Evolutionary conservation across 2,888 invertebrate genomes (phyloP).

Genomic region (Drosophila sordidapex): DNA sequence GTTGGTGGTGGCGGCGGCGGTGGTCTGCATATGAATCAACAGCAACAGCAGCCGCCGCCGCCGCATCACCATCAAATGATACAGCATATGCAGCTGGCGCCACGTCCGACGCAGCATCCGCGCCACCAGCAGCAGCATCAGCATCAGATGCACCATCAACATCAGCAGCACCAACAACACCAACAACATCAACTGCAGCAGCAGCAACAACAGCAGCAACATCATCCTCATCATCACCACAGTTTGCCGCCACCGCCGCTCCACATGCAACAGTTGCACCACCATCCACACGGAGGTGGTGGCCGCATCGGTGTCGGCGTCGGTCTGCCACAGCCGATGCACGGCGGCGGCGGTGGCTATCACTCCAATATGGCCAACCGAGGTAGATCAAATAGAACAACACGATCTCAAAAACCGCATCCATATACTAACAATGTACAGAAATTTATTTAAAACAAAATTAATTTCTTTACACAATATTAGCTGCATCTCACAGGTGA

Average conservation of each 20-base stretch:
- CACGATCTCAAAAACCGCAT: conserved; percentile 85
- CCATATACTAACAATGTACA: conserved; percentile 84
- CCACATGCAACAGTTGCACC: conserved; percentile 72
- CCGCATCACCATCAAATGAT: conserved; percentile 50
- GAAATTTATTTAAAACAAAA: conserved; percentile 83
- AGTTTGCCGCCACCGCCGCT: conserved; percentile 64
- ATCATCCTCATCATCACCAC: conserved; percentile 50
- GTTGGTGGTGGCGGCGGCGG: conserved; percentile 48
- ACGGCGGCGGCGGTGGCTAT: conserved; percentile 57
- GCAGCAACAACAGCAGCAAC: conserved; percentile 28
- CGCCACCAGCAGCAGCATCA: conserved; percentile 58
- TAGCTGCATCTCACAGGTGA: conserved; percentile 77
- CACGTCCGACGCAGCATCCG: conserved; percentile 19
- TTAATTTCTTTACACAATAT: conserved; percentile 79
- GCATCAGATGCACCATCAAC: conserved; percentile 15
- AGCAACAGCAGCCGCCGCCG: conserved; percentile 38
- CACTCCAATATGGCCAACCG: conserved; percentile 84
- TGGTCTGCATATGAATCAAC: conserved; percentile 51
- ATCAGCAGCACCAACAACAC: conserved; percentile 18
- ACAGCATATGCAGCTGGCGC: conserved; percentile 41
- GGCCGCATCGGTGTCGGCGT: conserved; percentile 50
- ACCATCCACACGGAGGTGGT: conserved; percentile 48
- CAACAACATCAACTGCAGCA: conserved; percentile 30
- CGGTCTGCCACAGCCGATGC: conserved; percentile 56
- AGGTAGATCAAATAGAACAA: conserved; percentile 85